Base-by-base conservation (phyloP, 2,888 invertebrate species). In the Salticus scenicus region DNA sequence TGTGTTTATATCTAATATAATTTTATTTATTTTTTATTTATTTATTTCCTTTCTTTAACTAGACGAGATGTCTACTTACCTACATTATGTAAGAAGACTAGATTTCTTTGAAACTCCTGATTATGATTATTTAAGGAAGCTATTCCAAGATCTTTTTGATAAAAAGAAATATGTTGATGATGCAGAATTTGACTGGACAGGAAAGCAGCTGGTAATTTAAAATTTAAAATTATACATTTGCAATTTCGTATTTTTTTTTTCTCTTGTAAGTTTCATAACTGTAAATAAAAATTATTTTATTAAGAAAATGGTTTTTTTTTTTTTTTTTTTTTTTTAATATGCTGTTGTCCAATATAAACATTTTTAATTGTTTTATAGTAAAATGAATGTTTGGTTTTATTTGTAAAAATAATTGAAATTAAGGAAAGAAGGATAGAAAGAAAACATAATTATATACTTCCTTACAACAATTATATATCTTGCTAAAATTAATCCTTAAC, bases 51-150 rank as follows among this genome's bases (percentile, higher is more conserved):
- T 42, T 64, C 0, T 64, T 28, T 28, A 4, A 17, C 5, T 31
- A 87, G 87, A 85, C 74, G 87, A 87, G 82, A 84, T 87, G 87
- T 85, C 87, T 71, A 85, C 82, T 66, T 87, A 87, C 70, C 78
- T 87, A 42, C 80, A 77, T 91, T 99, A 99, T 93, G 99, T 99
- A 88, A 94, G 94, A 84, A 94, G 98, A 91, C 94, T 99, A 92
- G 99, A 99, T 93, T 99, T 99, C 94, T 99, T 99, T 93, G 99
- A 99, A 94, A 97, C 98, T 89, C 99, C 99, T 87, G 99, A 99
- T 93, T 99, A 99, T 93, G 98, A 99, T 93, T 98, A 98, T 94
- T 94, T 98, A 92, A 94, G 98, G 91, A 96, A 96, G 92, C 94
- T 98, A 92, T 98, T 98, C 93, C 95, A 95, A 92, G 96, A 96